These are phyloP conservation scores for Cantharis lateralis DNA, from an alignment of 2,888 invertebrate genomes.

Conservation along the genomic window DNA sequence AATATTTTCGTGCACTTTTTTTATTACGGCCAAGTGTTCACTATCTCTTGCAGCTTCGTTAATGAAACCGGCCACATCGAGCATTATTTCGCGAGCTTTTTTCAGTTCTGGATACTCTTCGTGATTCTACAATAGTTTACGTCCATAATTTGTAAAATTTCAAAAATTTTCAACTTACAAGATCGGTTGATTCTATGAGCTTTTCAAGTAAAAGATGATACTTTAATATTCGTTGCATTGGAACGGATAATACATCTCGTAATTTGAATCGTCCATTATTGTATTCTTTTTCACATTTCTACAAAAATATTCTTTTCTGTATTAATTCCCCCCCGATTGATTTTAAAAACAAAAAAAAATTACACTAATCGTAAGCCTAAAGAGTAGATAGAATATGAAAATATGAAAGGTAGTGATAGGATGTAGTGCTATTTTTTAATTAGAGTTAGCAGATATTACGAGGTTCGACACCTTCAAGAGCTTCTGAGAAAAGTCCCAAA, in stretches of 20 bases:
- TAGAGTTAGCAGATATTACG: too few species aligned
- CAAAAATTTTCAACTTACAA: conserved; percentile 61
- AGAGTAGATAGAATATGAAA: too few species aligned
- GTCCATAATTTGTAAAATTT: background rate
- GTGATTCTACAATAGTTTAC: conserved; percentile 62
- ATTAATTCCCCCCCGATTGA: too few species aligned
- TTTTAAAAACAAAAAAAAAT: too few species aligned
- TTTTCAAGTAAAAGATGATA: conserved; percentile 94
- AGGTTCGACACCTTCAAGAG: too few species aligned
- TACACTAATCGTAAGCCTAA: too few species aligned
- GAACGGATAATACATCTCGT: conserved; percentile 93
- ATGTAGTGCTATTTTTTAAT: too few species aligned
- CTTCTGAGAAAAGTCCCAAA: too few species aligned
- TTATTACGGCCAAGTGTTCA: conserved; percentile 87
- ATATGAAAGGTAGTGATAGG: too few species aligned
- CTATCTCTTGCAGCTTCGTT: conserved; percentile 98
- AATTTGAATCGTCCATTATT: conserved; percentile 94
- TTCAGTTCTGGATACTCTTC: conserved; percentile 84
- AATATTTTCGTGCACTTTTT: conserved; percentile 88
- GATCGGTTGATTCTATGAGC: conserved; percentile 82
- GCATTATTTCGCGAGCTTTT: conserved; percentile 92
- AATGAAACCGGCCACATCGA: conserved; percentile 94
- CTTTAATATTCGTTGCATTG: conserved; percentile 97
- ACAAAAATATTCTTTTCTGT: conserved; percentile 30
- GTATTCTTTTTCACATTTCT: conserved; percentile 92